These are phyloP conservation scores for Prolemur simus DNA, from an alignment of 2,113 vertebrate species.

Conservation along the genomic window DNA sequence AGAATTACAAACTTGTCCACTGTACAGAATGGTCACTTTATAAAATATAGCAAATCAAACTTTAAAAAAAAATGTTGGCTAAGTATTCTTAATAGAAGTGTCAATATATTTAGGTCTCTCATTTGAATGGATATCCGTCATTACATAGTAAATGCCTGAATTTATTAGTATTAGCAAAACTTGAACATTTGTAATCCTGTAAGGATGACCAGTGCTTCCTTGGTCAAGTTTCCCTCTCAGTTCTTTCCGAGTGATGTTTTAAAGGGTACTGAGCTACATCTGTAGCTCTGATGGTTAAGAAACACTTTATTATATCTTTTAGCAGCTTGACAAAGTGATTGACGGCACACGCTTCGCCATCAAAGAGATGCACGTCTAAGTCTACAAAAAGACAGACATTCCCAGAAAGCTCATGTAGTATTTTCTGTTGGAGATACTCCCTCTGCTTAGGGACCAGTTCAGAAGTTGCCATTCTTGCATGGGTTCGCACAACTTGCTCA, in stretches of 20 bases:
- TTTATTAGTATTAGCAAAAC: constrained; percentile 36
- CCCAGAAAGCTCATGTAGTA: constrained; percentile 75
- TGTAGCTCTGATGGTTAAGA: constrained; percentile 70
- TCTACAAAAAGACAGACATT: constrained; percentile 67
- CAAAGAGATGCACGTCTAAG: constrained; percentile 73
- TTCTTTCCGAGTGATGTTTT: constrained; percentile 19
- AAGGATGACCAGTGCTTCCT: constrained; percentile 8
- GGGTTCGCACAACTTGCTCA: constrained; percentile 57
- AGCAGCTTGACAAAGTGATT: constrained; percentile 78
- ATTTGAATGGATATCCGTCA: constrained; percentile 31
- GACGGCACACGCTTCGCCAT: constrained; percentile 59
- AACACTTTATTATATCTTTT: constrained; percentile 70
- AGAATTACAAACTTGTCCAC: constrained; percentile 13
- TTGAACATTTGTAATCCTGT: neutral
- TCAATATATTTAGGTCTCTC: constrained; percentile 17
- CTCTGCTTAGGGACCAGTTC: neutral
- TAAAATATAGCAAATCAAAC: constrained; percentile 8
- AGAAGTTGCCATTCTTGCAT: neutral
- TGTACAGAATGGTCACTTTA: constrained; percentile 12
- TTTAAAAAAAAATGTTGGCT: constrained; percentile 22
- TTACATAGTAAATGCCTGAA: constrained; percentile 31
- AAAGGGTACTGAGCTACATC: neutral
- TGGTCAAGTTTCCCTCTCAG: neutral
- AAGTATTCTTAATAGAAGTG: neutral
- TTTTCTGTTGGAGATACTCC: constrained; percentile 70